Evolutionary conservation across 1,140 invertebrate species (phyloP).

Genomic region (Drosophila pachea): DNA sequence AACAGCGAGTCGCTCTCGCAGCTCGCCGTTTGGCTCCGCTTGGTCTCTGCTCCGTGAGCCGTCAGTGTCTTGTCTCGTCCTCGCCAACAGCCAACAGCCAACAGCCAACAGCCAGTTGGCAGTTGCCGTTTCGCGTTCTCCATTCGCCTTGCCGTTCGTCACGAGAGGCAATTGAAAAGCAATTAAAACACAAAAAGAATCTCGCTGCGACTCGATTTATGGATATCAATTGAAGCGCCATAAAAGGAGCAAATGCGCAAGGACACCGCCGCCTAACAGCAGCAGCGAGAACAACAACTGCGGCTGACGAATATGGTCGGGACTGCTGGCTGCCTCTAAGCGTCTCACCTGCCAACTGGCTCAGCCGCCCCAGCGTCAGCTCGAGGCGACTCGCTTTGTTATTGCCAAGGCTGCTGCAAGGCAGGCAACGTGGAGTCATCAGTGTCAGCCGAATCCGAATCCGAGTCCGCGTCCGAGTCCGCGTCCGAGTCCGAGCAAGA

Average conservation of each 20-base stretch:
- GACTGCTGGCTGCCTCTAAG: constrained; percentile 29
- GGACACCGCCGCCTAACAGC: constrained; percentile 35
- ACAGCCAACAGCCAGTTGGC: constrained; percentile 45
- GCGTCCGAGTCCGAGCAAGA: constrained; percentile 15
- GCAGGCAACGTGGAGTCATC: constrained; percentile 69
- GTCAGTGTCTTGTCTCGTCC: constrained; percentile 55
- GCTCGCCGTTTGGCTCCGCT: constrained; percentile 23
- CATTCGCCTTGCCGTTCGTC: constrained; percentile 15
- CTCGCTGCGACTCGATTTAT: constrained; percentile 44
- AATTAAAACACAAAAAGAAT: constrained; percentile 46
- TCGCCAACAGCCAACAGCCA: constrained; percentile 40
- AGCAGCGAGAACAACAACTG: constrained; percentile 10
- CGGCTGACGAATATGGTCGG: constrained; percentile 59
- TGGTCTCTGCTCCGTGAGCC: constrained; percentile 38
- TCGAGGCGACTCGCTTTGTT: constrained; percentile 13
- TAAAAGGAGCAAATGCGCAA: constrained; percentile 57
- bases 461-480: constrained; percentile 20
- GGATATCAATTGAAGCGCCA: constrained; percentile 59
- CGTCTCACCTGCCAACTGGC: neutral
- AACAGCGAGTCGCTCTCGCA: constrained; percentile 31
- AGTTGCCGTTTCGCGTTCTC: constrained; percentile 6
- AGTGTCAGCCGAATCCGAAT: constrained; percentile 46
- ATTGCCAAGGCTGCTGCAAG: constrained; percentile 61
- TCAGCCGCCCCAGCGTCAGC: neutral
- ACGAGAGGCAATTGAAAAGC: constrained; percentile 42